Conservation (phyloP, 2,113 vertebrate species). For the Thamnaconus septentrionalis region DNA sequence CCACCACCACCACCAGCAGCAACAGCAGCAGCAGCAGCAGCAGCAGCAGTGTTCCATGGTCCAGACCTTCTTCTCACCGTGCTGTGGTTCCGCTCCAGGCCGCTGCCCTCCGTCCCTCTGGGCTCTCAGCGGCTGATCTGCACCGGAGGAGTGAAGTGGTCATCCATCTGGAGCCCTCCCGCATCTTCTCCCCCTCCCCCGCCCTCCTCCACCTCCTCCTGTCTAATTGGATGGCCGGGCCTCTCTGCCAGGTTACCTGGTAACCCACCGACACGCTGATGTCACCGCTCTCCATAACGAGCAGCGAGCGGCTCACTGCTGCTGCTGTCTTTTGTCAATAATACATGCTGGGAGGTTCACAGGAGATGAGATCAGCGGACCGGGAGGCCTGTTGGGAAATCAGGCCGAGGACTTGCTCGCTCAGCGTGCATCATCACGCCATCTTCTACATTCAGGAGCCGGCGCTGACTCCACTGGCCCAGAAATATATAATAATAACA, state of each 20-base stretch:
- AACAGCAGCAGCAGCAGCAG: too few species aligned
- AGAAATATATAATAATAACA: too few species aligned
- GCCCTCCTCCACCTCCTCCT: not conserved
- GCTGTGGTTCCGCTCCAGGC: not conserved
- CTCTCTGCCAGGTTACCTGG: slow-evolving; percentile 60
- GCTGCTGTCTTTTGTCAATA: slow-evolving; percentile 46
- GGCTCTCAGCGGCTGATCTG: slow-evolving; percentile 12
- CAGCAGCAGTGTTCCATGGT: too few species aligned
- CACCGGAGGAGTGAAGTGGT: too few species aligned
- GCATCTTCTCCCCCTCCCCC: too few species aligned
- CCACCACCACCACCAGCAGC: too few species aligned
- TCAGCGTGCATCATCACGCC: too few species aligned
- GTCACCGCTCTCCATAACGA: slow-evolving; percentile 61
- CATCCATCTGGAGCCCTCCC: too few species aligned
- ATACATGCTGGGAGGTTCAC: slow-evolving; percentile 36
- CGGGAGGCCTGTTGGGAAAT: too few species aligned
- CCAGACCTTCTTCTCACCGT: not conserved
- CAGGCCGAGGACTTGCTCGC: too few species aligned
- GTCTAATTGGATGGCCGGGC: slow-evolving; percentile 49
- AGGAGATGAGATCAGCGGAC: slow-evolving; percentile 13
- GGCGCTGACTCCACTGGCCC: too few species aligned
- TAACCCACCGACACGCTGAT: slow-evolving; percentile 57
- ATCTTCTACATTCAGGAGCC: too few species aligned
- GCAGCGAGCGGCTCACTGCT: slow-evolving; percentile 23
- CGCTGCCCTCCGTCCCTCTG: not conserved